Conservation (phyloP, 2,797 vertebrate genomes). For the Siniperca scherzeri region DNA sequence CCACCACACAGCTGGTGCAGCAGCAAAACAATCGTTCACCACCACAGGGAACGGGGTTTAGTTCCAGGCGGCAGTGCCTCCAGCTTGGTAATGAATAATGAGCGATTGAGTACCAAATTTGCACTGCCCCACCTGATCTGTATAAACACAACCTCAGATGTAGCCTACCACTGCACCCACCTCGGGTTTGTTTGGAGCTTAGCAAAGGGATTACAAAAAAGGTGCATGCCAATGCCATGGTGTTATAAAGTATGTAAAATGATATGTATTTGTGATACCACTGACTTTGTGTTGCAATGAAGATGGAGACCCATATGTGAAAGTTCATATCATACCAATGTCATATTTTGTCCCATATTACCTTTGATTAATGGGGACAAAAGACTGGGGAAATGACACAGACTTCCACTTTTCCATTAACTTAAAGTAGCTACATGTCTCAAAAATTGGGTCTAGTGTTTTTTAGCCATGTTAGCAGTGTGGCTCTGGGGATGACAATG, state of each 20-base stretch:
- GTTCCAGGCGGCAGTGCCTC: conserved; percentile 21
- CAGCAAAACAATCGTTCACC: conserved; percentile 32
- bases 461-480: not conserved
- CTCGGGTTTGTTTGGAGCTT: conserved; percentile 8
- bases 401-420: not conserved
- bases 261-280: not conserved
- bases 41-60: conserved; percentile 26
- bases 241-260: not conserved
- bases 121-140: conserved; percentile 24
- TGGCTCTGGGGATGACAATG: not conserved
- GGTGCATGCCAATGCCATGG: not conserved
- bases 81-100: conserved; percentile 42
- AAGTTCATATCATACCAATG: not conserved
- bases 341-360: not conserved
- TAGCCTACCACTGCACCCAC: not conserved
- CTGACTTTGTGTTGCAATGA: not conserved
- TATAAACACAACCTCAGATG: conserved; percentile 17
- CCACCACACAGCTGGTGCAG: conserved; percentile 30
- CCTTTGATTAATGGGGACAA: not conserved
- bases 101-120: conserved; percentile 39
- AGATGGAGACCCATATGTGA: not conserved
- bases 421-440: not conserved
- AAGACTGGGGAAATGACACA: not conserved
- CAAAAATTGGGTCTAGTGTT: not conserved
- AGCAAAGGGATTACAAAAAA: not conserved